Percentiles rank a stretch among this genome's conserved stretches.
Conservation (phyloP, 2,888 invertebrate species). For the Acronicta alni region DNA sequence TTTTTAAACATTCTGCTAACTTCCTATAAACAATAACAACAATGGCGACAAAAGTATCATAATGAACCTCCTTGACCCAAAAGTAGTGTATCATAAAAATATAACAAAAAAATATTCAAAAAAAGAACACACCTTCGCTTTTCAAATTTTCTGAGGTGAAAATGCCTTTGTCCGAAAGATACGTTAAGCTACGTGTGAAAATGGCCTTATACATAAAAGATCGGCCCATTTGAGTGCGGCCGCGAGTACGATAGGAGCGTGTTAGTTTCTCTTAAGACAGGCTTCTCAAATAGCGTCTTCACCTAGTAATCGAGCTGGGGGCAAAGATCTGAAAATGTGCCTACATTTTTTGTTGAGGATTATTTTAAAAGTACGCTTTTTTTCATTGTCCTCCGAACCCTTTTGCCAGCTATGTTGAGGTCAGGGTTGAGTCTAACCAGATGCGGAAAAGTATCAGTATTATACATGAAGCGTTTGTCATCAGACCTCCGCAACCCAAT, state of each 20-base stretch:
- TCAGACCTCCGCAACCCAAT: too few species aligned
- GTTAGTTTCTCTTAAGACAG: conserved; percentile 44
- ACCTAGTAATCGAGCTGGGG: conserved; percentile 30
- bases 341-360: background rate
- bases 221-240: conserved; percentile 51
- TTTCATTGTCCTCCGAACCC: too few species aligned
- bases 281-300: conserved; percentile 33
- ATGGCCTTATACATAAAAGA: conserved; percentile 62
- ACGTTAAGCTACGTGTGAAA: conserved; percentile 42
- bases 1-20: conserved; percentile 1
- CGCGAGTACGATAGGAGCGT: conserved; percentile 40
- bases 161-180: conserved; percentile 42
- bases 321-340: conserved; percentile 32
- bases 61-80: background rate
- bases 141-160: conserved; percentile 23
- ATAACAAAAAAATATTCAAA: conserved; percentile 9
- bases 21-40: background rate
- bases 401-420: too few species aligned
- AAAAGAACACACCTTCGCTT: conserved; percentile 17
- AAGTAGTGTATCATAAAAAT: background rate
- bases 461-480: too few species aligned
- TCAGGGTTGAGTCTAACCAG: too few species aligned
- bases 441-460: too few species aligned
- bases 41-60: background rate
- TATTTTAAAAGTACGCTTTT: background rate